A percentile compares a stretch with the other conserved stretches of the same genome.
Conservation (phyloP, 2,113 vertebrate species). For the Scophthalmus maximus region DNA sequence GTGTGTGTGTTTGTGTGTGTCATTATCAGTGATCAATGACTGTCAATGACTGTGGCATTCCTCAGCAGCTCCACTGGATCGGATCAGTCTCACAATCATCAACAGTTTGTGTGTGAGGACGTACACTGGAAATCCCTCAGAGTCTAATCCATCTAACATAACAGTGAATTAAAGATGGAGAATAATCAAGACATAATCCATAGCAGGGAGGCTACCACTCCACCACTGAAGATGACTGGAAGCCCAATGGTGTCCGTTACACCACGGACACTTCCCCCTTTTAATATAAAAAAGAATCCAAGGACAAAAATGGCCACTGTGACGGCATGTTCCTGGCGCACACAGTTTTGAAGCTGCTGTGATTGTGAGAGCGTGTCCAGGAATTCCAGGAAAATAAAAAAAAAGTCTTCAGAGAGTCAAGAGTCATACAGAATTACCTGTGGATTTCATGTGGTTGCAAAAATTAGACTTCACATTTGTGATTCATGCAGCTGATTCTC, state of each 20-base stretch:
- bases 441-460: neutral
- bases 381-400: neutral
- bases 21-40: slow-evolving; percentile 47
- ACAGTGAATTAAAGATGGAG: neutral
- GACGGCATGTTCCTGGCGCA: neutral
- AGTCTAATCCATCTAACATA: slow-evolving; percentile 2
- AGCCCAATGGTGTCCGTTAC: neutral
- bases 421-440: slow-evolving; percentile 12
- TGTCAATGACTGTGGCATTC: slow-evolving; percentile 48
- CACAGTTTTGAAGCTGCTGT: slow-evolving; percentile 5
- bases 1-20: too few species aligned
- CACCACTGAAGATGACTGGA: neutral
- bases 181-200: neutral
- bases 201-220: neutral
- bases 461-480: slow-evolving; percentile 38
- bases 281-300: neutral
- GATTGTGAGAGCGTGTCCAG: neutral
- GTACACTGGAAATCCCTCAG: neutral
- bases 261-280: slow-evolving; percentile 13
- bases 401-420: too few species aligned
- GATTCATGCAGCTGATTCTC: slow-evolving; percentile 10
- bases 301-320: slow-evolving; percentile 1
- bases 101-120: slow-evolving; percentile 17
- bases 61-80: slow-evolving; percentile 2
- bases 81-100: slow-evolving; percentile 15